phyloP scores from a whole-genome alignment of 2,888 invertebrate species.

The Dendrolimus pini region DNA sequence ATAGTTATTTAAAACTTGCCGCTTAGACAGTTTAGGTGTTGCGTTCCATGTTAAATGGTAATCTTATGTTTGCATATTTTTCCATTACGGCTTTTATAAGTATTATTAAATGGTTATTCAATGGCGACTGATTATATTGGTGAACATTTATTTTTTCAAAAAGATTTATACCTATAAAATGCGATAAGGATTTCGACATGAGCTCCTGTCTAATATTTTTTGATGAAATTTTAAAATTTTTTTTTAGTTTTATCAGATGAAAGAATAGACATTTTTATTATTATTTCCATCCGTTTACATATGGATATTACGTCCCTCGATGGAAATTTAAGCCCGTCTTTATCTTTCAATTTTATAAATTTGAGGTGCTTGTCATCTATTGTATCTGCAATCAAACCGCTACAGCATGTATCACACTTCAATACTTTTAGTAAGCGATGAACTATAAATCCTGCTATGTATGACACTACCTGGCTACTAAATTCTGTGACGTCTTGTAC shows the following conservation, averaged over 20 bases:
- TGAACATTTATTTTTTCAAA: neutral
- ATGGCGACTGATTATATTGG: neutral
- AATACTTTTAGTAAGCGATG: slow-evolving; percentile 11
- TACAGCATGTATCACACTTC: slow-evolving; percentile 12
- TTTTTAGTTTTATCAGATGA: neutral
- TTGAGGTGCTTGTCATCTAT: slow-evolving; percentile 4
- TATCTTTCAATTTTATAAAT: slow-evolving; percentile 10
- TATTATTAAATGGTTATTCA: neutral
- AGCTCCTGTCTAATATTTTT: neutral
- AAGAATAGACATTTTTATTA: neutral
- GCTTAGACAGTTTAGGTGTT: neutral
- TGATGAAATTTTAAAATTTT: neutral
- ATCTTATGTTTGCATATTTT: neutral
- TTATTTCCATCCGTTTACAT: slow-evolving; percentile 7
- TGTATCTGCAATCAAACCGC: slow-evolving; percentile 9
- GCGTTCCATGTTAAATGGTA: neutral
- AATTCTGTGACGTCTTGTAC: neutral
- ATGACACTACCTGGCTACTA: slow-evolving; percentile 3
- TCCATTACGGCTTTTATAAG: neutral
- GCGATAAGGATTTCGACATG: neutral
- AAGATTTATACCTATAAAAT: neutral
- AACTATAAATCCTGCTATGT: slow-evolving; percentile 15
- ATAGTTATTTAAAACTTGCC: neutral
- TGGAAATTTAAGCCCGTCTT: slow-evolving; percentile 14
- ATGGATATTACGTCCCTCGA: slow-evolving; percentile 13